phyloP scores from a whole-genome alignment of 2,888 invertebrate genomes.

The Harpalus rubripes region DNA sequence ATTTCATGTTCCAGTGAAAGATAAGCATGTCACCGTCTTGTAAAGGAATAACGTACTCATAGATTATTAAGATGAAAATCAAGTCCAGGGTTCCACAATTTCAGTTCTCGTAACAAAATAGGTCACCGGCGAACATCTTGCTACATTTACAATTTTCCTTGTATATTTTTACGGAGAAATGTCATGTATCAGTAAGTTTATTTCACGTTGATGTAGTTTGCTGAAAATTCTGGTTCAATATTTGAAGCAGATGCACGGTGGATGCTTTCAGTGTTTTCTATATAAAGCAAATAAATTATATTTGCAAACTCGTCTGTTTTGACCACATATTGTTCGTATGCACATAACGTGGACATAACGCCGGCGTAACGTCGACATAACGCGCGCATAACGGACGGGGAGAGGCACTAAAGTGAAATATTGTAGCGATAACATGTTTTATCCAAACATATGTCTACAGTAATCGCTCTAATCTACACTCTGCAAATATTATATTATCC shows the following conservation, averaged over 20 bases:
- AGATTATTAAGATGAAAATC: neutral
- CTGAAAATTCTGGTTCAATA: conserved; percentile 4
- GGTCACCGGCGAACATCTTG: neutral
- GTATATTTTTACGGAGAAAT: neutral
- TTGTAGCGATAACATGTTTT: conserved; percentile 47
- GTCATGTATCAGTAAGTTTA: conserved; percentile 8
- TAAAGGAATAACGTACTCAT: neutral
- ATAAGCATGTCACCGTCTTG: neutral
- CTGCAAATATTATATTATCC: conserved; percentile 36
- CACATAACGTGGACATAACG: conserved; percentile 46
- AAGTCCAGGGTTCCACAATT: neutral
- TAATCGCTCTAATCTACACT: conserved; percentile 39
- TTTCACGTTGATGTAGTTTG: conserved; percentile 7
- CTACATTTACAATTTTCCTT: neutral
- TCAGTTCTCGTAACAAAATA: neutral
- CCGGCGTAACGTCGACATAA: conserved; percentile 18
- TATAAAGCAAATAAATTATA: conserved; percentile 48
- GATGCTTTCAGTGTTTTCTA: conserved; percentile 22
- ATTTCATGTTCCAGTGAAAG: neutral
- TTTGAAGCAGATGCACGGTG: neutral
- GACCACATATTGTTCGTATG: conserved; percentile 35
- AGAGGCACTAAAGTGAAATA: conserved; percentile 45
- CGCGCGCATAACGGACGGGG: conserved; percentile 12
- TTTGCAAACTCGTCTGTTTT: conserved; percentile 41
- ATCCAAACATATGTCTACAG: conserved; percentile 45